These are phyloP conservation scores for Onychostoma macrolepis DNA, from an alignment of 2,113 vertebrate genomes.

Conservation along the genomic window DNA sequence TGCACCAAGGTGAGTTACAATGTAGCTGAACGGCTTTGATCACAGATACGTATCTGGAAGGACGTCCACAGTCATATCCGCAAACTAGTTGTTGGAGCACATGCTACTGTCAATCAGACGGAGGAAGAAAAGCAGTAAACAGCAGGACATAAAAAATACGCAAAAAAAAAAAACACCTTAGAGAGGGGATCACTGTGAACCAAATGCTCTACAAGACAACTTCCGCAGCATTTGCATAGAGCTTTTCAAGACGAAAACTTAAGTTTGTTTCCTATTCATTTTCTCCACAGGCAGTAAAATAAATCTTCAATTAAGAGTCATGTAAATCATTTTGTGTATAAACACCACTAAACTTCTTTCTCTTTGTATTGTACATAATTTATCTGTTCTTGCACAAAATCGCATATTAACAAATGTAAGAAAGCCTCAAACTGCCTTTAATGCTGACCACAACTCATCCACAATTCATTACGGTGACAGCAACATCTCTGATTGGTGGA, in stretches of 20 bases:
- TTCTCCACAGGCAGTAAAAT: background rate
- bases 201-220: background rate
- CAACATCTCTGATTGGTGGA: background rate
- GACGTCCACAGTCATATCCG: background rate
- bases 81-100: background rate
- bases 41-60: constrained; percentile 17
- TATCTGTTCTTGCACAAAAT: background rate
- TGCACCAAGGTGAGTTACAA: constrained; percentile 9
- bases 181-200: background rate
- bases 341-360: background rate
- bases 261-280: background rate
- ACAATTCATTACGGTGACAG: background rate
- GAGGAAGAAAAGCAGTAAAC: background rate
- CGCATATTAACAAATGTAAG: background rate
- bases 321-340: too few relatives aligned
- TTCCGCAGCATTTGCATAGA: background rate
- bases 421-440: background rate
- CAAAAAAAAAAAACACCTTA: background rate
- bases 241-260: background rate
- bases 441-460: background rate
- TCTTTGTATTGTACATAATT: background rate
- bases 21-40: constrained; percentile 5
- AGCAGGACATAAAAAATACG: background rate
- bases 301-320: background rate
- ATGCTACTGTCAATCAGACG: constrained; percentile 28